Percentiles rank a stretch among this genome's conserved stretches.
These are phyloP conservation scores for Colius striatus DNA, from an alignment of 2,113 vertebrate species.

Conservation along the genomic window DNA sequence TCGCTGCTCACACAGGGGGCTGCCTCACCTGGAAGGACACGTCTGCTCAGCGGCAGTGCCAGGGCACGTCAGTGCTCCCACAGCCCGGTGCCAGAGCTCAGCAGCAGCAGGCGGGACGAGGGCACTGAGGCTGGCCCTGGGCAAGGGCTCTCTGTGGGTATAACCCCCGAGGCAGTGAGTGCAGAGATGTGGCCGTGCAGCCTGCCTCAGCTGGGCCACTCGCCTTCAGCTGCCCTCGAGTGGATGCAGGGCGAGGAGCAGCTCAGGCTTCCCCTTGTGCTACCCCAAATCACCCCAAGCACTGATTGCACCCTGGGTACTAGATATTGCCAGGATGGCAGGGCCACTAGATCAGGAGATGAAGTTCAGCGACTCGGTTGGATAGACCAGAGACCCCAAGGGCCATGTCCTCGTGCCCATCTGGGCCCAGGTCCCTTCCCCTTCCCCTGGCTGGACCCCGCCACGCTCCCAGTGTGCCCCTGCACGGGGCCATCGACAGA, in stretches of 20 bases:
- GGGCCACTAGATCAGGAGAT: not conserved
- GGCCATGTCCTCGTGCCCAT: not conserved
- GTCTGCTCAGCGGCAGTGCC: not conserved
- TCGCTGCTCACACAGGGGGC: slow-evolving; percentile 77
- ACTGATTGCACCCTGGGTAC: not conserved
- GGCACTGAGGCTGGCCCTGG: not conserved
- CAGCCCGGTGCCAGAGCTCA: not conserved
- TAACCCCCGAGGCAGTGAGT: rapidly evolving
- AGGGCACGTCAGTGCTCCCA: not conserved
- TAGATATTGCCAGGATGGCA: not conserved
- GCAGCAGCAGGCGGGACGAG: not conserved
- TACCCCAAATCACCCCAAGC: not conserved
- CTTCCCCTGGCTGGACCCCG: not conserved
- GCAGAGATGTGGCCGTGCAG: rapidly evolving
- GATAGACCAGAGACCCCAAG: not conserved
- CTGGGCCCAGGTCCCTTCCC: not conserved
- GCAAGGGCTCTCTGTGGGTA: not conserved
- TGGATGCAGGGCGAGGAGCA: rapidly evolving
- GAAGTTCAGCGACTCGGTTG: not conserved
- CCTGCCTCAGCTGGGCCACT: too few relatives aligned
- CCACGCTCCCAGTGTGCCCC: not conserved
- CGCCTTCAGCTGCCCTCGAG: not conserved
- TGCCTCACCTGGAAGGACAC: slow-evolving; percentile 77
- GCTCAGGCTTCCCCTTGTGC: not conserved
- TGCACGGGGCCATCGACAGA: not conserved